phyloP scores from a whole-genome alignment of 2,888 invertebrate species.

The Andrena bucephala region DNA sequence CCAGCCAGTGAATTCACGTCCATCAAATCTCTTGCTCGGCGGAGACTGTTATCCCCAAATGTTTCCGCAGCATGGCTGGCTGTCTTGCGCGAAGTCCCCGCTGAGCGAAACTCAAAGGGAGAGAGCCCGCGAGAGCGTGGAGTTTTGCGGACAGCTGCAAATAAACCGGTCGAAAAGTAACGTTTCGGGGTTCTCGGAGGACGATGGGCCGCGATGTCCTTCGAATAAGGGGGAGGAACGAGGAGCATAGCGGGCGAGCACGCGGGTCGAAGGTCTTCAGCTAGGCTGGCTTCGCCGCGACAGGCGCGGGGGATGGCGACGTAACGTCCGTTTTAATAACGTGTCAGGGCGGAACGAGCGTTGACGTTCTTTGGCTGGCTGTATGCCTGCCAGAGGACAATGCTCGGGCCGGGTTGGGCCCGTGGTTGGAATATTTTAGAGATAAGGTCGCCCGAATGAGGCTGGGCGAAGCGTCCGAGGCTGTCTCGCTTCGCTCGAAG shows the following conservation, averaged over 20 bases:
- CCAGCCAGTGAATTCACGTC: not conserved
- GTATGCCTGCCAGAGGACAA: constrained; percentile 68
- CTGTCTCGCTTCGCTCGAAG: not conserved
- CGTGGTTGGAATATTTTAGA: constrained; percentile 77
- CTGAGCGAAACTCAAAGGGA: not conserved
- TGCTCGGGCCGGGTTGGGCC: constrained; percentile 54
- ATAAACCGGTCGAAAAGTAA: constrained; percentile 2
- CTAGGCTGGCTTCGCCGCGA: constrained; percentile 6
- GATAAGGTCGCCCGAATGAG: constrained; percentile 60
- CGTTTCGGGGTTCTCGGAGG: not conserved
- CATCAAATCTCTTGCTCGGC: not conserved
- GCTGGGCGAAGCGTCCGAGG: constrained; percentile 35
- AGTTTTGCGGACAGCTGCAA: not conserved
- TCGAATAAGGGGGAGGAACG: constrained; percentile 1
- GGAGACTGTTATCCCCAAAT: not conserved
- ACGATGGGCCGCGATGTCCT: not conserved
- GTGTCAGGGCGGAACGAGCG: constrained; percentile 69
- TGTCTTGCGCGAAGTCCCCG: not conserved
- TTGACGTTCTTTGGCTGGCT: constrained; percentile 69
- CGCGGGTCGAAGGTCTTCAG: constrained; percentile 23
- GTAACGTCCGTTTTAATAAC: constrained; percentile 77
- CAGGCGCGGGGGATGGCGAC: constrained; percentile 23
- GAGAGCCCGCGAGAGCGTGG: not conserved
- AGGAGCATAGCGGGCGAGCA: not conserved
- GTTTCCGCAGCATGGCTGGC: not conserved